These are phyloP conservation scores for Spatula clypeata DNA, from an alignment of 2,797 vertebrate species.

Conservation along the genomic window DNA sequence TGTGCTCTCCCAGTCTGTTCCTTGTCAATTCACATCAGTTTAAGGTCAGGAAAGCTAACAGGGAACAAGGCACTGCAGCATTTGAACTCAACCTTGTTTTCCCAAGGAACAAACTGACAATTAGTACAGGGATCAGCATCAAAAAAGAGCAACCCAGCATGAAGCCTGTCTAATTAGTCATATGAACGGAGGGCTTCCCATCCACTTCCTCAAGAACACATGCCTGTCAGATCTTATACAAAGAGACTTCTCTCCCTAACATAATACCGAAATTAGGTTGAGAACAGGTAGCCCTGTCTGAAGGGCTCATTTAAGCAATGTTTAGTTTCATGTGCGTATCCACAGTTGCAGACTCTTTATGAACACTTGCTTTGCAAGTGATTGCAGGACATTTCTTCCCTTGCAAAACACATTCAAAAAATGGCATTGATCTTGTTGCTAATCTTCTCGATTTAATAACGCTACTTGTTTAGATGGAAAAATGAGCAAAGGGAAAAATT, in stretches of 20 bases:
- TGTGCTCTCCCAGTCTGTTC: constrained; percentile 68
- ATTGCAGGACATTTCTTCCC: background rate
- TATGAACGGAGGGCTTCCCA: constrained; percentile 94
- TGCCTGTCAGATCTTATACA: constrained; percentile 87
- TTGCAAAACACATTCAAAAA: background rate
- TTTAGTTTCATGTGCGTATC: background rate
- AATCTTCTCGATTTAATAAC: constrained; percentile 49
- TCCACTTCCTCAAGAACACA: constrained; percentile 85
- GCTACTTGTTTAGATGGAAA: constrained; percentile 66
- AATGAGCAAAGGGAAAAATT: constrained; percentile 74
- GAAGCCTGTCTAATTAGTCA: constrained; percentile 98
- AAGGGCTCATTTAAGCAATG: background rate
- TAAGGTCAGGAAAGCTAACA: constrained; percentile 81
- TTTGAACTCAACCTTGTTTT: constrained; percentile 94
- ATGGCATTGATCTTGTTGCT: background rate
- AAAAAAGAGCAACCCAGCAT: constrained; percentile 95
- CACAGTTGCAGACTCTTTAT: background rate
- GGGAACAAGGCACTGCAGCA: constrained; percentile 83
- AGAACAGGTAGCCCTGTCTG: constrained; percentile 67
- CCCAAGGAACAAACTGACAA: constrained; percentile 90
- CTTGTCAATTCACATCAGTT: constrained; percentile 85
- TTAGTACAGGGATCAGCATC: constrained; percentile 94
- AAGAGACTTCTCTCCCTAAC: constrained; percentile 65
- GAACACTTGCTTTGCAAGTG: background rate
- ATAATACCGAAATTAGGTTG: constrained; percentile 57